A percentile compares a stretch with the other conserved stretches of the same genome.
phyloP scores from a whole-genome alignment of 2,888 invertebrate genomes.

The Eilema depressum region DNA sequence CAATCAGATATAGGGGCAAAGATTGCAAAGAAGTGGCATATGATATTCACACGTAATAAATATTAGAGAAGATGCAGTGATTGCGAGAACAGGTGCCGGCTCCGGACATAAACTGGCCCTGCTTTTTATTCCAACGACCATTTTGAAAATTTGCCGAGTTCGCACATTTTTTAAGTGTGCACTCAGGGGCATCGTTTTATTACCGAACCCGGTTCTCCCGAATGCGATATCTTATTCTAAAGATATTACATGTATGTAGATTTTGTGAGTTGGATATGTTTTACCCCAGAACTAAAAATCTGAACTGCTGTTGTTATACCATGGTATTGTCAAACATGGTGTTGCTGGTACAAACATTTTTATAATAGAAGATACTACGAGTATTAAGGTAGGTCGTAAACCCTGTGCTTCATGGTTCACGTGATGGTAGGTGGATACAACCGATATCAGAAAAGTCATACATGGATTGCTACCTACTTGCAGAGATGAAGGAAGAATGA shows the following conservation, averaged over 20 bases:
- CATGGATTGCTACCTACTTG: neutral
- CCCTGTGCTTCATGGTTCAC: too few species aligned
- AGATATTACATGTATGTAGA: slow-evolving; percentile 24
- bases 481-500: neutral
- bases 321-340: neutral
- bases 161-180: slow-evolving; percentile 62
- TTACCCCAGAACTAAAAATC: slow-evolving; percentile 9
- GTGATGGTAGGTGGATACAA: too few species aligned
- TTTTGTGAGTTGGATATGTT: slow-evolving; percentile 11
- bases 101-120: slow-evolving; percentile 59
- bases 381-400: too few species aligned
- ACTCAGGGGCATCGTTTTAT: slow-evolving; percentile 60
- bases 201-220: slow-evolving; percentile 38
- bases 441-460: neutral
- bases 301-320: neutral
- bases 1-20: slow-evolving; percentile 66
- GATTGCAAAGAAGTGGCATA: slow-evolving; percentile 69
- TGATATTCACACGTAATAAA: slow-evolving; percentile 85
- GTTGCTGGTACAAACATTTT: neutral
- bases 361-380: too few species aligned
- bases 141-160: slow-evolving; percentile 62
- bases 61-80: slow-evolving; percentile 85
- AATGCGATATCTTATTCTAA: slow-evolving; percentile 38
- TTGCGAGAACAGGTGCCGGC: slow-evolving; percentile 79
- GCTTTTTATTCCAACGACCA: slow-evolving; percentile 61